Conservation (phyloP, 1,140 invertebrate genomes). For the Drosophila repletoides region DNA sequence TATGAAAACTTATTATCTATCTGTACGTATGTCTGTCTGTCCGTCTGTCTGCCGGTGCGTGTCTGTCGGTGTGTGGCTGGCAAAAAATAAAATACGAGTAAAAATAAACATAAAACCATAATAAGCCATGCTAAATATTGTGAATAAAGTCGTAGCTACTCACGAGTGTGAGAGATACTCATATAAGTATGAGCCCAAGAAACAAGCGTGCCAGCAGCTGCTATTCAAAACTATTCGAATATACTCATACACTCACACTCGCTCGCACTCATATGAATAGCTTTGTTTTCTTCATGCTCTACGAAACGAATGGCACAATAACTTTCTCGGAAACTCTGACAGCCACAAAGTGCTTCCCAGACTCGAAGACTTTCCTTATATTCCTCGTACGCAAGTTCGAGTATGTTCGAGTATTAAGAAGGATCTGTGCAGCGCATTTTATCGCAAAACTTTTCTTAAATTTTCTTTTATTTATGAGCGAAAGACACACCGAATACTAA, state of each 20-base stretch:
- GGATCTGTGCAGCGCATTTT: slow-evolving; percentile 1
- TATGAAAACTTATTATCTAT: slow-evolving; percentile 65
- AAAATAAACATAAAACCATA: slow-evolving; percentile 9
- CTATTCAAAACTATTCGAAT: slow-evolving; percentile 23
- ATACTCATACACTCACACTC: slow-evolving; percentile 17
- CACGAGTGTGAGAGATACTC: too few species aligned
- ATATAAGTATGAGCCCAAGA: not conserved
- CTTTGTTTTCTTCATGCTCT: slow-evolving; percentile 2
- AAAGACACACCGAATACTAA: not conserved
- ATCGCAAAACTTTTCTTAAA: slow-evolving; percentile 11
- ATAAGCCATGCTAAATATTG: slow-evolving; percentile 15
- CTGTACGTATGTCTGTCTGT: not conserved
- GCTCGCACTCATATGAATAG: slow-evolving; percentile 11
- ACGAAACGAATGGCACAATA: not conserved
- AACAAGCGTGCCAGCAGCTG: not conserved
- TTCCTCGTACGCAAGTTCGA: too few species aligned
- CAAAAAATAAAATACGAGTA: too few species aligned
- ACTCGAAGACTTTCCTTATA: too few species aligned
- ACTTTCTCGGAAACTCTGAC: slow-evolving; percentile 6
- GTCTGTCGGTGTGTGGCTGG: not conserved
- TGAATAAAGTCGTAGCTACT: slow-evolving; percentile 5
- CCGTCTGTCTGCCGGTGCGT: not conserved
- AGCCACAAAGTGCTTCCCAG: not conserved
- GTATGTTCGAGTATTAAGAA: too few species aligned
- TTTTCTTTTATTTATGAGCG: slow-evolving; percentile 3